phyloP scores from a whole-genome alignment of 2,113 vertebrate species.

The Peromyscus leucopus region DNA sequence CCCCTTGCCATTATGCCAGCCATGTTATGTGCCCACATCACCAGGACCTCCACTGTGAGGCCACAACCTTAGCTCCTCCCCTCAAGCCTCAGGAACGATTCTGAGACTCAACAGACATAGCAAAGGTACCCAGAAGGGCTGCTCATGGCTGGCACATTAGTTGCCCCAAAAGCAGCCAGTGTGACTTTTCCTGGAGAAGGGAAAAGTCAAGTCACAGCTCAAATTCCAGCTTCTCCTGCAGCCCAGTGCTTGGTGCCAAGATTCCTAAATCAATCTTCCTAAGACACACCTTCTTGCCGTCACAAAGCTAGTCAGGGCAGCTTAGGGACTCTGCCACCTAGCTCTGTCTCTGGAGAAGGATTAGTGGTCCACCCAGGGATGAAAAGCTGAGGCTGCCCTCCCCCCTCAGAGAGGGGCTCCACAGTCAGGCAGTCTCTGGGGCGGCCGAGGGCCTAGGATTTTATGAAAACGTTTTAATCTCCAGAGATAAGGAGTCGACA shows the following conservation, averaged over 20 bases:
- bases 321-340: not conserved
- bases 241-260: no score
- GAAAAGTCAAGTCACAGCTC: not conserved
- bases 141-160: fast-evolving
- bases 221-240: not conserved
- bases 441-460: not conserved
- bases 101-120: not conserved
- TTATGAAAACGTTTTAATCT: not conserved
- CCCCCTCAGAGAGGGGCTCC: not conserved
- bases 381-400: no score
- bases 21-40: no score
- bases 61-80: not conserved
- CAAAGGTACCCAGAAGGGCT: not conserved
- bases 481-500: not conserved
- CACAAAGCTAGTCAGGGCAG: not conserved
- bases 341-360: not conserved
- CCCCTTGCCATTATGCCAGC: fast-evolving
- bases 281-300: not conserved
- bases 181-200: not conserved
- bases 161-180: not conserved
- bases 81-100: no score
- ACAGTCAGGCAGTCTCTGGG: not conserved
- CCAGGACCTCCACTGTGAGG: not conserved
- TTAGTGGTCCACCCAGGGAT: not conserved
- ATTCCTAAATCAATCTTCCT: not conserved